phyloP scores from a whole-genome alignment of 2,797 vertebrate genomes.

The Bufotes viridis region DNA sequence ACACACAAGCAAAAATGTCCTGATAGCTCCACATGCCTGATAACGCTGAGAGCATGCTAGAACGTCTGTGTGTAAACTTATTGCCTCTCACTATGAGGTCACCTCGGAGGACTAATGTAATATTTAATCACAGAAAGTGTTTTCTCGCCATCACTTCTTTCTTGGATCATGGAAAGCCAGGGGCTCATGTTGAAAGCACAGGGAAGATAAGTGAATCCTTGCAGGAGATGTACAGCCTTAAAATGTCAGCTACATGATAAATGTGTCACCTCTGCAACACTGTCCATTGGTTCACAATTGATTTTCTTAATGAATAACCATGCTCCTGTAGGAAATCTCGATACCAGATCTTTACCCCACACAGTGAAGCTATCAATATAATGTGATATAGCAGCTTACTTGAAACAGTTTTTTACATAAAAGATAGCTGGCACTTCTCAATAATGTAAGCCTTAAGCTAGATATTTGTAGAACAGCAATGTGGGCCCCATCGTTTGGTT shows the following conservation, averaged over 20 bases:
- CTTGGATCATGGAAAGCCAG: background rate
- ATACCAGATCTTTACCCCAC: background rate
- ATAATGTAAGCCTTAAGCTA: no score
- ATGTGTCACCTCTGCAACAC: conserved; percentile 9
- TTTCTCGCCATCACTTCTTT: conserved; percentile 22
- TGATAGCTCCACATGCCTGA: conserved; percentile 6
- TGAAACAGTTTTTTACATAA: background rate
- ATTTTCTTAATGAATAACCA: background rate
- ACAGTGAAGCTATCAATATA: background rate
- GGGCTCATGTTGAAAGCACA: background rate
- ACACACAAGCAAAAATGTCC: conserved; percentile 28
- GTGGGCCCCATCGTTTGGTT: no score
- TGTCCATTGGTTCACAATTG: background rate
- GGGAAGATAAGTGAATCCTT: conserved; percentile 24
- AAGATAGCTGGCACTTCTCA: background rate
- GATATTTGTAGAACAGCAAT: no score
- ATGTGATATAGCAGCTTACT: background rate
- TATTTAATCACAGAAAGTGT: conserved; percentile 34
- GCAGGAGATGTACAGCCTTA: conserved; percentile 13
- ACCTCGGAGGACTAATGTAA: conserved; percentile 25
- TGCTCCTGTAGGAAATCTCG: conserved; percentile 4
- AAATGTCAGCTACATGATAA: conserved; percentile 13
- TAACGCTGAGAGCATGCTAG: conserved; percentile 4
- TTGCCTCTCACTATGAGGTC: conserved; percentile 8
- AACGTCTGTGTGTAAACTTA: background rate